phyloP scores from a whole-genome alignment of 2,797 vertebrate genomes.

The Sebastes taczanowskii region DNA sequence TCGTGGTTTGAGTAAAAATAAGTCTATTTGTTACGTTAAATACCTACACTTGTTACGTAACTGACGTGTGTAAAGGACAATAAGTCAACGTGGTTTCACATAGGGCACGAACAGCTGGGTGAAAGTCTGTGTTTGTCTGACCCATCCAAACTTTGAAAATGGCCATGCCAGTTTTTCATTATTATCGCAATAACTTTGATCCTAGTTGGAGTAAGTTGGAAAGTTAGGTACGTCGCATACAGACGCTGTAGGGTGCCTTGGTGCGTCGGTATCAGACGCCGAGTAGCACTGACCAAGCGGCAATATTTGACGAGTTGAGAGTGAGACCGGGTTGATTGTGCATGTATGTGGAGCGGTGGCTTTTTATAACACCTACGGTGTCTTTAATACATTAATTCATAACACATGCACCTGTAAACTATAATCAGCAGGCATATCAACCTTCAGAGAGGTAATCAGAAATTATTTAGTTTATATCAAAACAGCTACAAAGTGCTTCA shows the following conservation, averaged over 20 bases:
- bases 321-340: too few species aligned
- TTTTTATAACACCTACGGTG: constrained; percentile 9
- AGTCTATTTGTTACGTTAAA: background rate
- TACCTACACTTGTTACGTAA: background rate
- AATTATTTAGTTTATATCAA: constrained; percentile 12
- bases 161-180: too few species aligned
- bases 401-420: constrained; percentile 18
- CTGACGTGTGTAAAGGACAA: background rate
- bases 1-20: background rate
- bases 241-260: background rate
- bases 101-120: background rate
- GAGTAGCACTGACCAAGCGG: background rate
- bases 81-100: background rate
- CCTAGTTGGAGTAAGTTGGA: too few species aligned
- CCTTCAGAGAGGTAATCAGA: constrained; percentile 28
- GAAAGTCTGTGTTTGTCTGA: background rate
- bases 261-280: background rate
- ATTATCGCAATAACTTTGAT: too few species aligned
- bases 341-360: background rate
- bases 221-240: too few species aligned
- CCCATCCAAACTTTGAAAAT: background rate
- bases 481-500: constrained; percentile 10
- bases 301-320: too few species aligned
- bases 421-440: background rate
- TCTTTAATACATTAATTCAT: constrained; percentile 29